Evolutionary conservation across 53 echinoderm and acorn worm genomes (phyloP).

Genomic region (Paracentrotus lividus): DNA sequence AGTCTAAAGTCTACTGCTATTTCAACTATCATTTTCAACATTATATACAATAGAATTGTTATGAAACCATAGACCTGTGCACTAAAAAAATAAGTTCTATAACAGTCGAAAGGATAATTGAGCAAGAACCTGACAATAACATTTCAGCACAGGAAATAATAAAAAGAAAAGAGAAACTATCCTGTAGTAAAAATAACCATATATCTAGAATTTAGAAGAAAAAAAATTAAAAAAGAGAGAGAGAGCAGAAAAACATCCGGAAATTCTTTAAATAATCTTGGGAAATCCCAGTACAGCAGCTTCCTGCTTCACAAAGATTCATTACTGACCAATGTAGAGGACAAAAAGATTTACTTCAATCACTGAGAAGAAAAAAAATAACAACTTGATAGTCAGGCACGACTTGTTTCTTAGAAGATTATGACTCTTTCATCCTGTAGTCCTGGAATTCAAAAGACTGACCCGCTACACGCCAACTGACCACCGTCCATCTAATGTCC

Average conservation of each 20-base stretch:
- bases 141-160: neutral
- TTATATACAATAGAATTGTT: neutral
- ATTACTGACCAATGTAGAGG: neutral
- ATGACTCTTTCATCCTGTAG: slow-evolving; percentile 8
- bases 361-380: neutral
- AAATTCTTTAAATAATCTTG: neutral
- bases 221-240: neutral
- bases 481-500: neutral
- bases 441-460: neutral
- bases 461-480: neutral
- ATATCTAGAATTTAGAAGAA: no score
- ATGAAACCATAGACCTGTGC: no score
- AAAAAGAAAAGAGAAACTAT: neutral
- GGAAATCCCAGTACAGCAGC: neutral
- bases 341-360: neutral
- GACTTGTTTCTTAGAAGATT: slow-evolving; percentile 13
- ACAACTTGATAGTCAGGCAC: neutral
- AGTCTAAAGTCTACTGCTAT: neutral
- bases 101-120: no score
- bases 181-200: no score
- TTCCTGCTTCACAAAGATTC: slow-evolving; percentile 5
- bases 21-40: neutral
- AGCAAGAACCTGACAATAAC: no score
- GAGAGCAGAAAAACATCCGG: neutral
- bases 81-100: no score